These are phyloP conservation scores for Saimiri boliviensis DNA, from an alignment of 2,113 vertebrate species.

Conservation along the genomic window DNA sequence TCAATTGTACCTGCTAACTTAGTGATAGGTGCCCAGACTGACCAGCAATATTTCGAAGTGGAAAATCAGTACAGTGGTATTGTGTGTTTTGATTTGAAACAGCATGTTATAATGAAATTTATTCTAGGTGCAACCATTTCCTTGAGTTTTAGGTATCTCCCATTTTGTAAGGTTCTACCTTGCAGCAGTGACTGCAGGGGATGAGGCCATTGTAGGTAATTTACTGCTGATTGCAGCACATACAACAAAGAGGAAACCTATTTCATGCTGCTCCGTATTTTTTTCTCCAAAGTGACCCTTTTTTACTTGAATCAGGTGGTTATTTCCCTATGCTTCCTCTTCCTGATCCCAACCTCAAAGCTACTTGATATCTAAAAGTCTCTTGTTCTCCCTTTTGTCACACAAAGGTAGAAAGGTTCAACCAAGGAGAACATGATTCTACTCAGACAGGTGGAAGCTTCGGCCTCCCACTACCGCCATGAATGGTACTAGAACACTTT, in stretches of 20 bases:
- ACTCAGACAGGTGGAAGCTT: not conserved
- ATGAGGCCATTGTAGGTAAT: accelerated
- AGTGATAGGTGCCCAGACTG: not conserved
- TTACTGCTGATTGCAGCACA: not conserved
- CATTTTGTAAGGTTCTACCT: not conserved
- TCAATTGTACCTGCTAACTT: not conserved
- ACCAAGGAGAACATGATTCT: not conserved
- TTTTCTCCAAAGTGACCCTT: not conserved
- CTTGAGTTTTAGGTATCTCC: not conserved
- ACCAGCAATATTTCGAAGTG: not conserved
- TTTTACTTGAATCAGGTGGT: not conserved
- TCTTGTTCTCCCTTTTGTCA: not conserved
- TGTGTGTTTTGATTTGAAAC: not conserved
- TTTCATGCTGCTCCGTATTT: not conserved
- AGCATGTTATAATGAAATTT: not conserved
- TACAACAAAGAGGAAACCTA: not conserved
- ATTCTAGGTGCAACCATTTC: not conserved
- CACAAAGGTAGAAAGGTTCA: not conserved
- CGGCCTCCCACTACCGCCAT: not conserved
- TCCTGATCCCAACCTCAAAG: not conserved
- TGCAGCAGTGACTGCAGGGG: not conserved
- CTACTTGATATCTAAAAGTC: not conserved
- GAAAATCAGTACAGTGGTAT: accelerated
- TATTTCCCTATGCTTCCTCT: not conserved
- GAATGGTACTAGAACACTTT: accelerated